Percentiles rank a stretch among this genome's conserved stretches.
phyloP scores from a whole-genome alignment of 2,113 vertebrate genomes.

The Artemisiospiza belli region DNA sequence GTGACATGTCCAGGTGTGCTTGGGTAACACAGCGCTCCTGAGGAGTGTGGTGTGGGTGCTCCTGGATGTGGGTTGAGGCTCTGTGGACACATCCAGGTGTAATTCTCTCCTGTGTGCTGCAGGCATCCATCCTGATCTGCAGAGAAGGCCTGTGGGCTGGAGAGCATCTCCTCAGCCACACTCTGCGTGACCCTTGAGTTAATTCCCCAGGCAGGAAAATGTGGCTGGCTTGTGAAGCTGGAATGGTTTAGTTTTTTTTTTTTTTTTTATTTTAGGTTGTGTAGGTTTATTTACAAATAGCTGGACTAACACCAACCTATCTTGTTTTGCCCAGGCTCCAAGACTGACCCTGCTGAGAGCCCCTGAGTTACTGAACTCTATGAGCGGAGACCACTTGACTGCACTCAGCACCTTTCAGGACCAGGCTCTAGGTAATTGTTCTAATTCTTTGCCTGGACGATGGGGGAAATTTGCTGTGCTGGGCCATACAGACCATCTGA shows the following conservation, averaged over 20 bases:
- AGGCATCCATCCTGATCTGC: not conserved
- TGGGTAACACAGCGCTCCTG: not conserved
- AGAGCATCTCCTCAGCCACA: not conserved
- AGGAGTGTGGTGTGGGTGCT: not conserved
- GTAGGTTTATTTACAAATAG: not conserved
- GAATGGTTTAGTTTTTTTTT: not conserved
- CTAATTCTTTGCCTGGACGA: not conserved
- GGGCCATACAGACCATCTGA: not conserved
- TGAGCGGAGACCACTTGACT: constrained; percentile 8
- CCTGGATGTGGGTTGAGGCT: not conserved
- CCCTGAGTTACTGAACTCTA: not conserved
- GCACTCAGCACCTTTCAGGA: constrained; percentile 28
- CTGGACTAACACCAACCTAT: not conserved
- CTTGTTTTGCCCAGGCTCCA: constrained; percentile 24
- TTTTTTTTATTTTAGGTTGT: not conserved
- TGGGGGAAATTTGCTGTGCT: not conserved
- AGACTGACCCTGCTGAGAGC: constrained; percentile 25
- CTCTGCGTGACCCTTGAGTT: accelerated
- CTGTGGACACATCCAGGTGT: accelerated
- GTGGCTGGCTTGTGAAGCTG: accelerated
- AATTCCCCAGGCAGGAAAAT: accelerated
- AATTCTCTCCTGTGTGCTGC: not conserved
- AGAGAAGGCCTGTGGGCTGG: not conserved
- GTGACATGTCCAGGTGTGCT: accelerated
- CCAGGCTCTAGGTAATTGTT: constrained; percentile 36